Conservation (phyloP, 2,888 invertebrate genomes). For the Chaetogeoica ovagalla region DNA sequence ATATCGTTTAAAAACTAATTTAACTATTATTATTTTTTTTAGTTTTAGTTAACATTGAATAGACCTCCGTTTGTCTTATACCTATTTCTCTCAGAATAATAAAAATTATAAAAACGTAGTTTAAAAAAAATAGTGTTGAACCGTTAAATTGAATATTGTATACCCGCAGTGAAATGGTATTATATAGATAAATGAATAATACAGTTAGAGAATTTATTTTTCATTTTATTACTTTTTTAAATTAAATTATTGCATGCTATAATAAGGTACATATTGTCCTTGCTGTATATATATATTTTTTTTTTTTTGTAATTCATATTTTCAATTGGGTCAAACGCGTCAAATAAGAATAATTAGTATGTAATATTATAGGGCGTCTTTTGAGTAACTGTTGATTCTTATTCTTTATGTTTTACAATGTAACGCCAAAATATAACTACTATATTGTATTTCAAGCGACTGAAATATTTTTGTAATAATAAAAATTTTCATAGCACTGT, state of each 20-base stretch:
- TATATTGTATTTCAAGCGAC: neutral
- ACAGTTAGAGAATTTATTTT: neutral
- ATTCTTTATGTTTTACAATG: slow-evolving; percentile 8
- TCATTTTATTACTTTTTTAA: neutral
- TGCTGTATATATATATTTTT: neutral
- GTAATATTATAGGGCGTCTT: neutral
- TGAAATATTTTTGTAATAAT: neutral
- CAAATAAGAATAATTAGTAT: slow-evolving; percentile 8
- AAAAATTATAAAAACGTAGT: no score
- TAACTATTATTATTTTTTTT: no score
- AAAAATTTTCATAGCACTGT: neutral
- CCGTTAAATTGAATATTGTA: no score
- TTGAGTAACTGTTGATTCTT: slow-evolving; percentile 7
- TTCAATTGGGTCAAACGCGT: slow-evolving; percentile 20
- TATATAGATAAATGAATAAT: neutral
- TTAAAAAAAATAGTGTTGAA: no score
- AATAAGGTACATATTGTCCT: neutral
- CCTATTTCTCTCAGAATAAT: neutral
- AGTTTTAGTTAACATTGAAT: no score
- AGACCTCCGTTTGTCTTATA: neutral
- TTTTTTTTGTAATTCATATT: slow-evolving; percentile 2
- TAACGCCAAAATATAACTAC: slow-evolving; percentile 12
- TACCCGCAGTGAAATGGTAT: neutral
- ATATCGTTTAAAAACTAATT: no score
- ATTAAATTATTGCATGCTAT: neutral